A percentile compares a stretch with the other conserved stretches of the same genome.
These are phyloP conservation scores for Enteromius treurensis DNA, from an alignment of 2,797 vertebrate species.

Conservation along the genomic window DNA sequence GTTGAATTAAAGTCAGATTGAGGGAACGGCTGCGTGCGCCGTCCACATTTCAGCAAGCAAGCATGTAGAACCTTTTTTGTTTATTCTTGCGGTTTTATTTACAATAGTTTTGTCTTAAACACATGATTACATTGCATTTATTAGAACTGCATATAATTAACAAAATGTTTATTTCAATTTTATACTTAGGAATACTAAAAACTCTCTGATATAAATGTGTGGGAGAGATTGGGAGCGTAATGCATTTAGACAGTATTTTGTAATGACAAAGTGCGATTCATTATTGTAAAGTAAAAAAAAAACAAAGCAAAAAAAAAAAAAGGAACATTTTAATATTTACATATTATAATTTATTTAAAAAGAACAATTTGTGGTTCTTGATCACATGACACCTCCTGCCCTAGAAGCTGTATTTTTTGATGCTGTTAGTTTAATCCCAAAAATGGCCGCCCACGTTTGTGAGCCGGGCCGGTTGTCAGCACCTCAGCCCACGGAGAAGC, in stretches of 20 bases:
- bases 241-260: constrained; percentile 74
- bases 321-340: constrained; percentile 77
- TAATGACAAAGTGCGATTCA: constrained; percentile 84
- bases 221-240: constrained; percentile 70
- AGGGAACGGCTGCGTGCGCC: constrained; percentile 42
- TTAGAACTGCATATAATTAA: constrained; percentile 72
- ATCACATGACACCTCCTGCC: constrained; percentile 62
- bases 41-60: constrained; percentile 65
- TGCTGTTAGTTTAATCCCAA: constrained; percentile 28
- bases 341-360: constrained; percentile 79
- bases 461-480: constrained; percentile 55
- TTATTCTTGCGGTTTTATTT: constrained; percentile 73
- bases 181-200: constrained; percentile 65
- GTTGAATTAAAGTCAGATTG: constrained; percentile 51
- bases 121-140: constrained; percentile 71
- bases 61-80: constrained; percentile 64
- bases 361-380: constrained; percentile 72
- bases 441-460: constrained; percentile 32
- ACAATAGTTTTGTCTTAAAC: constrained; percentile 75
- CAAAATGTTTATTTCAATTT: constrained; percentile 69
- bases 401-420: constrained; percentile 55
- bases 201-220: constrained; percentile 68
- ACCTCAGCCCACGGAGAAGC: constrained; percentile 58
- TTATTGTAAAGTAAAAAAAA: constrained; percentile 69
- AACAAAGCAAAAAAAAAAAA: constrained; percentile 58